Evolutionary conservation across 1,140 invertebrate genomes (phyloP), one percentile per base, ranked within the genome.

Genomic region (Neotoxoptera formosana): DNA sequence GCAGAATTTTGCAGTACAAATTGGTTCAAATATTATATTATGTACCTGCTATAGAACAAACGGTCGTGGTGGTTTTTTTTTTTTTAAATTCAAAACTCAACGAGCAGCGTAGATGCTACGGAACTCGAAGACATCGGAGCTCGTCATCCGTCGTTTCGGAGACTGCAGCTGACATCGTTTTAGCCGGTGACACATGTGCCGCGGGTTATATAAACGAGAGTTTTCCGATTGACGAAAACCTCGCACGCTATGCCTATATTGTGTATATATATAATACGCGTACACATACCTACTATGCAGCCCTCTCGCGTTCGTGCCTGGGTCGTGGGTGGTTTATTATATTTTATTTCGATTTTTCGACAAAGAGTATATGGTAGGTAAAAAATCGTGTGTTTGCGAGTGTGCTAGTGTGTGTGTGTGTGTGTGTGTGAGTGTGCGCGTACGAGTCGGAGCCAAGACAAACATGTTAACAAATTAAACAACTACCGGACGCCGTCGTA

Each of bases 401-500:
- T 30, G 11, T 4, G 11, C 30, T 1, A 41, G 8, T 9, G 56
- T 30, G 56, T 8, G 23, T 56, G 53, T 56, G 53, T 56, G 56
- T 30, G 56, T 56, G 56, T 48, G 48, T 17, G 48, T 48, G 48
- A 14, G 14, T 48, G 48, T 48, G 17, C 7, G 11, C 9, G 23
- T 76, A 76, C 47, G 51, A 91, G 56, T 41, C 67, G 47, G 91
- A 84, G 67, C 91, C 91, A 93, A 93, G 76, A 84, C 91, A 93
- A 93, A 93, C 91, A 93, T 93, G 91, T 93, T 93, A 93, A 93
- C 91, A 93, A 93, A 93, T 93, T 93, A 93, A 93, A 93, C 91
- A 93, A 93, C 91, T 93, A 93, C 91, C 91, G 91, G 91, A 93
- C 91, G 91, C 84, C 91, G 48, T 93, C 91, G 76, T 93, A 93